phyloP scores from a whole-genome alignment of 2,797 vertebrate species.

The Melanotaenia trifasciata region DNA sequence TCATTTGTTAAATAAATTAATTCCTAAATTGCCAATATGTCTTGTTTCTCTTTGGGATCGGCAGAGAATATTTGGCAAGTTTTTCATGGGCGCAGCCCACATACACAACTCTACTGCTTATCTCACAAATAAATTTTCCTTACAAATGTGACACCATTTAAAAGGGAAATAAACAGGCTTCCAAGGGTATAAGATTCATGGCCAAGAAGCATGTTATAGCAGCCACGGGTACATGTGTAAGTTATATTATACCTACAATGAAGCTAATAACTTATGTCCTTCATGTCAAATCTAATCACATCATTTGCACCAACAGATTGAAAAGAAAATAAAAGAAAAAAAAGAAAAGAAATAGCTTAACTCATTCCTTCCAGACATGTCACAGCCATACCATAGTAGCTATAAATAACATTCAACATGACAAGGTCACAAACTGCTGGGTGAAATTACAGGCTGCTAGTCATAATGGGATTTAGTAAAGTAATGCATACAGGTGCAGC shows the following conservation, averaged over 20 bases:
- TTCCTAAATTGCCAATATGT: no score
- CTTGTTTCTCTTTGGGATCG: no score
- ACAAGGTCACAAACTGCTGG: not conserved
- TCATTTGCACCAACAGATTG: not conserved
- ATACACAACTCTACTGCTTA: no score
- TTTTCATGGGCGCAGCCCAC: no score
- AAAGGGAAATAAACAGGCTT: no score
- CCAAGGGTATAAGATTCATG: no score
- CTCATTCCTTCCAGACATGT: not conserved
- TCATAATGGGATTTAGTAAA: not conserved
- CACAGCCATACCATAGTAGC: not conserved
- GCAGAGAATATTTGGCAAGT: no score
- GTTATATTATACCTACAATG: constrained; percentile 22
- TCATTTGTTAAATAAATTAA: no score
- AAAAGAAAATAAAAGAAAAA: not conserved
- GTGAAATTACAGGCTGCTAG: not conserved
- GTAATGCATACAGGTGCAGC: not conserved
- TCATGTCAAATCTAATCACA: constrained; percentile 22
- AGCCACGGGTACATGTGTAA: constrained; percentile 19
- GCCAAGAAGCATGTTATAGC: no score
- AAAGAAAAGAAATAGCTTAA: not conserved
- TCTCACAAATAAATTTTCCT: no score
- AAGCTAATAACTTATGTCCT: constrained; percentile 21
- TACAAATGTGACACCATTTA: no score
- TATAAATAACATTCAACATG: not conserved